phyloP scores from a whole-genome alignment of 2,888 invertebrate genomes.

The Hyppa rectilinea region DNA sequence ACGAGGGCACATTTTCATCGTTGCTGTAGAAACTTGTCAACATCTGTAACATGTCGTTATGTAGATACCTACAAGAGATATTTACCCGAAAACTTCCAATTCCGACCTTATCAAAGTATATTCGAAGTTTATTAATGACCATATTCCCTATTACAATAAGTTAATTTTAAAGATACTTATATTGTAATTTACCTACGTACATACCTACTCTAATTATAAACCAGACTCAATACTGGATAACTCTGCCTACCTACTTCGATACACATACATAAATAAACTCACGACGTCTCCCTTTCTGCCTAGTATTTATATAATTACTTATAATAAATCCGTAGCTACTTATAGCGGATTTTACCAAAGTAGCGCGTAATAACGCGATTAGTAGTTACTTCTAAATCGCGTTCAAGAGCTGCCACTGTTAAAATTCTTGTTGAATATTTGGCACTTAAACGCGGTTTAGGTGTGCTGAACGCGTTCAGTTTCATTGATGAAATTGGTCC shows the following conservation, averaged over 20 bases:
- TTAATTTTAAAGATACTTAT: slow-evolving; percentile 6
- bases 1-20: slow-evolving; percentile 23
- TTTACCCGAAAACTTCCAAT: neutral
- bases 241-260: neutral
- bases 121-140: slow-evolving; percentile 18
- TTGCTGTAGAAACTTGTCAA: neutral
- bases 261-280: too few species aligned
- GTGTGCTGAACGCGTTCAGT: too few species aligned
- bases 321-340: too few species aligned
- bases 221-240: slow-evolving; percentile 3
- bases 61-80: neutral
- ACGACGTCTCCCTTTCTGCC: too few species aligned
- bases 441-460: too few species aligned
- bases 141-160: neutral
- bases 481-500: too few species aligned
- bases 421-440: too few species aligned
- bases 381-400: too few species aligned
- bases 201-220: neutral
- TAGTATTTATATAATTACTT: too few species aligned
- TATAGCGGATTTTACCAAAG: too few species aligned
- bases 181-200: neutral
- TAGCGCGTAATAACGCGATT: too few species aligned
- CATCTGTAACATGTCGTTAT: neutral
- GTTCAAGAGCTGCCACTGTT: too few species aligned
- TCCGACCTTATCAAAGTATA: slow-evolving; percentile 8